Evolutionary conservation across 2,888 invertebrate species (phyloP), one percentile per base, ranked within the genome.

Genomic region (Hirtodrosophila duncani): DNA sequence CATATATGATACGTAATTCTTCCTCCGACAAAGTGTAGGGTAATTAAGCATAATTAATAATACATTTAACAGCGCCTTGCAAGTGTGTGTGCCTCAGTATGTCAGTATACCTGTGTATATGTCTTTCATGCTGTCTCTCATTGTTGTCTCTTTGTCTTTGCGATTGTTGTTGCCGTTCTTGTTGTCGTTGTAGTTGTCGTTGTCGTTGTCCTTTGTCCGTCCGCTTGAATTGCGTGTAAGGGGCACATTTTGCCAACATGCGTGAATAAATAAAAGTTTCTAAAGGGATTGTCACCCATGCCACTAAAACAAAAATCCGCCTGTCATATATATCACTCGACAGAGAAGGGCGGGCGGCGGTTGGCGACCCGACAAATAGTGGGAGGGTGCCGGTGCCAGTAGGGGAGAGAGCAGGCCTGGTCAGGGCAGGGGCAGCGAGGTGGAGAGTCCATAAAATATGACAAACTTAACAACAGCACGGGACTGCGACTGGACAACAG

Each of bases 261-360:
- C 71, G 78, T 78, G 78, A 72, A 78, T 72, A 72, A 77, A 72
- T 72, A 72, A 78, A 67, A 67, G 64, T 62, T 69, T 69, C 61
- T 60, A 70, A 77, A 71, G 71, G 74, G 70, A 78, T 72, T 72
- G 71, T 78, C 71, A 78, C 70, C 71, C 78, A 78, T 78, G 78
- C 78, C 78, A 72, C 56, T 69, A 78, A 72, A 68, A 71, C 69
- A 74, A 72, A 66, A 72, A 72, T 77, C 63, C 63, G 72, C 69
- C 72, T 71, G 71, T 71, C 71, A 71, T 71, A 71, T 72, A 71
- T 71, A 77, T 71, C 71, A 71, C 71, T 68, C 69, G 55, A 46
- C 52, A 63, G 29, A 31, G 66, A 60, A 39, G 66, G 63, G 49
- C 6, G 24, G 34, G 16, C 21, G 14, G 18, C 13, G 11, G 10